A percentile compares a stretch with the other conserved stretches of the same genome.
Evolutionary conservation across 37 sponge, comb jelly and placozoan species (phyloP).

Genomic region (Beroe forskalii): DNA sequence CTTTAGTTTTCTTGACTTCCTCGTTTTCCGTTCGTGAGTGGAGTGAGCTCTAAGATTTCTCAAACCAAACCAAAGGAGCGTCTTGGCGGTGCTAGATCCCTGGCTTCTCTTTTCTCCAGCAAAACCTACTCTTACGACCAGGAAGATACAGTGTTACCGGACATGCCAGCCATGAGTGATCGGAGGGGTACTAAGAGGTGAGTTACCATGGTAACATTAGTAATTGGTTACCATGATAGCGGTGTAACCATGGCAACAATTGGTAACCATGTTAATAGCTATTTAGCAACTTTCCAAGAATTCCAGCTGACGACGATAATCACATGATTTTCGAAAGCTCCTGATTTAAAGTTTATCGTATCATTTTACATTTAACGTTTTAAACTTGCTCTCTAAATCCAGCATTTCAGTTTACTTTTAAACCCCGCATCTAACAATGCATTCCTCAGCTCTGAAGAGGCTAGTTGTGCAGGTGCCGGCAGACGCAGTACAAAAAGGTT

Average conservation of each 20-base stretch:
- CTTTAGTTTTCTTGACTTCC: too few species aligned
- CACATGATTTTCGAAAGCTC: too few species aligned
- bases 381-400: too few species aligned
- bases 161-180: conserved; percentile 10
- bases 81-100: conserved; percentile 17
- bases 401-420: too few species aligned
- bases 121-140: conserved; percentile 28
- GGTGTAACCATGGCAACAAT: too few species aligned
- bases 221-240: too few species aligned
- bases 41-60: not conserved
- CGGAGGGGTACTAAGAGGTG: conserved; percentile 60
- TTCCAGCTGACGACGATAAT: too few species aligned
- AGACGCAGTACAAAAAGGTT: conserved; percentile 38
- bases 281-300: too few species aligned
- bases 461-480: not conserved
- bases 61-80: conserved; percentile 18
- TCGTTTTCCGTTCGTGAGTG: not conserved
- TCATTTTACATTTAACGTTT: too few species aligned
- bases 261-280: too few species aligned
- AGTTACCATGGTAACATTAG: not conserved
- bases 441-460: not conserved
- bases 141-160: not conserved
- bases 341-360: too few species aligned
- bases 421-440: too few species aligned
- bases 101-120: conserved; percentile 49